Conservation (phyloP, 2,113 vertebrate species). For the Trogon surrucura region DNA sequence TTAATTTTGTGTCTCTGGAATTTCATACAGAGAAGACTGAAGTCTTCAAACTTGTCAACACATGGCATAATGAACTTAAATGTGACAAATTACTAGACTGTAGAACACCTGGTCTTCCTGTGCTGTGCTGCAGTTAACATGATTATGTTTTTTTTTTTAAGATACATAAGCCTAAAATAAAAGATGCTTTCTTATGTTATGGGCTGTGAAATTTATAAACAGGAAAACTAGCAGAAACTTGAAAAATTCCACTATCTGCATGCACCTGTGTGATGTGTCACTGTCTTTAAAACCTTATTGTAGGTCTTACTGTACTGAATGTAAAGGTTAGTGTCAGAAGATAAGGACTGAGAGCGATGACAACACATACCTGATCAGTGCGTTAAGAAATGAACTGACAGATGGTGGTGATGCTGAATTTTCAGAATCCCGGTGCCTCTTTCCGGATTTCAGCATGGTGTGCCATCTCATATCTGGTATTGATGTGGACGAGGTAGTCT, state of each 20-base stretch:
- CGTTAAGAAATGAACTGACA: background rate
- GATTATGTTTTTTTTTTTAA: background rate
- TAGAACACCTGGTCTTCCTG: slow-evolving; percentile 24
- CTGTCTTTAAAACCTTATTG: background rate
- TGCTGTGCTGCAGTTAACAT: background rate
- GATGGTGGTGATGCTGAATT: background rate
- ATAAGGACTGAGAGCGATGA: background rate
- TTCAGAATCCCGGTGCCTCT: background rate
- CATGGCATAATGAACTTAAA: background rate
- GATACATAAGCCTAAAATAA: background rate
- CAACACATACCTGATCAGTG: background rate
- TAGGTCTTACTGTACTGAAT: background rate
- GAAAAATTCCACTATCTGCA: background rate
- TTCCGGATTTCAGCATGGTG: background rate
- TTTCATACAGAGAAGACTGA: background rate
- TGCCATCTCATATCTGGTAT: background rate
- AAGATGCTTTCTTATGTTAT: background rate
- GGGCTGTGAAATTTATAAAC: background rate
- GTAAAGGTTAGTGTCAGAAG: background rate
- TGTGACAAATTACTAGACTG: slow-evolving; percentile 2
- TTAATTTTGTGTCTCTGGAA: background rate
- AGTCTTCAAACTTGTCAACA: background rate
- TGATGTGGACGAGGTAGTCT: background rate
- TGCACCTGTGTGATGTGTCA: background rate
- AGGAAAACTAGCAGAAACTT: background rate